Base-by-base conservation (phyloP, 2,797 vertebrate genomes). In the Lates japonicus region DNA sequence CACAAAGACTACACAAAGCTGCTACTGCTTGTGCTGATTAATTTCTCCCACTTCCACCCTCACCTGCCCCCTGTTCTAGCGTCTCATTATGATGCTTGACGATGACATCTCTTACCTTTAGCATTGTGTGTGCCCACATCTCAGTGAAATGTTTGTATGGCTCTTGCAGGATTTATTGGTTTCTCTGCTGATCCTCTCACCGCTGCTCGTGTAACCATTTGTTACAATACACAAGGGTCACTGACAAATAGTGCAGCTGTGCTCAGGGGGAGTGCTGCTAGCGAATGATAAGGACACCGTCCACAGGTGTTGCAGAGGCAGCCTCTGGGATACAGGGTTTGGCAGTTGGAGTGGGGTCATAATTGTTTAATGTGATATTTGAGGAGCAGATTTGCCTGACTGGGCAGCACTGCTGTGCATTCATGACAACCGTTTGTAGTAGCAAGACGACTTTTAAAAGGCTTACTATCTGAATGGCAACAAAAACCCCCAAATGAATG, bases 321-420 rank as follows among this genome's bases (percentile, higher is more conserved):
- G 37, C 49, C 64, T 83, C 35, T 61, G 39, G 59, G 55, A 55
- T 7, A 14, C 29, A 14, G 0, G 52, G 17, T 41, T 48, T 66
- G 67, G 54, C 49, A 65, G 54, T 70, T 67, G 17, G 8, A 54
- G 20, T n/a, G 31, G 66, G 29, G 41, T 55, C 25, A 14, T 62
- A 48, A 52, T 70, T 83, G 57, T 79, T 70, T 72, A 62, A 59
- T 73, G 52, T 22, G 70, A 48, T 80, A 51, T 81, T 78, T 87
- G 69, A 67, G 22, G 61, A 81, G 59, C 41, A 70, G 37, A 79
- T 76, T 57, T 72, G 51, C 64, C 63, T 59, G 49, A 60, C 25
- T 20, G 13, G 52, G 52, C 25, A 59, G 46, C 42, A 37, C 12
- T 57, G 35, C 48, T 60, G 49, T 74, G 62, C 17, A 70, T 49